These are phyloP conservation scores for Acrocyrtus sp. DNA, from an alignment of 2,888 invertebrate genomes.

Conservation along the genomic window DNA sequence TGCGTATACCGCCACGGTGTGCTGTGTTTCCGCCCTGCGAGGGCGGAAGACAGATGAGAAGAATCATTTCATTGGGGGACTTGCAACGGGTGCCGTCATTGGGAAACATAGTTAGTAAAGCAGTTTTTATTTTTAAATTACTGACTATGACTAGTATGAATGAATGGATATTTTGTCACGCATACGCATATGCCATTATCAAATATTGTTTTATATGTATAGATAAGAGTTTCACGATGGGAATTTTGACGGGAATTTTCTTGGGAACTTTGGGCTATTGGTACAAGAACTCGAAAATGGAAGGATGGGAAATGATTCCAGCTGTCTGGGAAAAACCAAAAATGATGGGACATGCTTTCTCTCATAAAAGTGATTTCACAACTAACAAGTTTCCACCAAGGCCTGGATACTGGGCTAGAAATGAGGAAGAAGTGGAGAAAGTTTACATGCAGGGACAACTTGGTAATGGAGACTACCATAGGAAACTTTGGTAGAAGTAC, in stretches of 20 bases:
- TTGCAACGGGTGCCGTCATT: conserved; percentile 44
- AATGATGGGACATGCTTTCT: conserved; percentile 31
- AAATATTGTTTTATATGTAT: conserved; percentile 4
- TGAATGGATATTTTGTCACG: too few relatives aligned
- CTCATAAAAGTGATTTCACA: conserved; percentile 48
- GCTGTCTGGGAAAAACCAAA: neutral
- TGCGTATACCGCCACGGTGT: conserved; percentile 45
- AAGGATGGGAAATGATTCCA: conserved; percentile 26
- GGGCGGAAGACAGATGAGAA: conserved; percentile 43
- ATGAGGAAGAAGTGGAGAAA: conserved; percentile 28
- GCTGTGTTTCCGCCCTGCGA: conserved; percentile 26
- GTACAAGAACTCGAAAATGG: conserved; percentile 41
- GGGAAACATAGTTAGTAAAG: conserved; percentile 50
- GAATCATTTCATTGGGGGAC: conserved; percentile 56
- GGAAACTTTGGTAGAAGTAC: conserved; percentile 14
- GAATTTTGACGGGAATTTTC: conserved; percentile 18
- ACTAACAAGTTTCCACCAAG: neutral
- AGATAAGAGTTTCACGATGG: conserved; percentile 9
- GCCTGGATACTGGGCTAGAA: conserved; percentile 54
- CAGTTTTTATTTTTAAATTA: neutral
- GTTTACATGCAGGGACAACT: conserved; percentile 30
- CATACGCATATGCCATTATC: too few relatives aligned
- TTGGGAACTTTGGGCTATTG: conserved; percentile 25
- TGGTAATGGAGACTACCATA: conserved; percentile 11
- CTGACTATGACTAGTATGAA: neutral